These are phyloP conservation scores for Mormyrops boulengeri DNA, from an alignment of 2,797 vertebrate genomes.

Conservation along the genomic window DNA sequence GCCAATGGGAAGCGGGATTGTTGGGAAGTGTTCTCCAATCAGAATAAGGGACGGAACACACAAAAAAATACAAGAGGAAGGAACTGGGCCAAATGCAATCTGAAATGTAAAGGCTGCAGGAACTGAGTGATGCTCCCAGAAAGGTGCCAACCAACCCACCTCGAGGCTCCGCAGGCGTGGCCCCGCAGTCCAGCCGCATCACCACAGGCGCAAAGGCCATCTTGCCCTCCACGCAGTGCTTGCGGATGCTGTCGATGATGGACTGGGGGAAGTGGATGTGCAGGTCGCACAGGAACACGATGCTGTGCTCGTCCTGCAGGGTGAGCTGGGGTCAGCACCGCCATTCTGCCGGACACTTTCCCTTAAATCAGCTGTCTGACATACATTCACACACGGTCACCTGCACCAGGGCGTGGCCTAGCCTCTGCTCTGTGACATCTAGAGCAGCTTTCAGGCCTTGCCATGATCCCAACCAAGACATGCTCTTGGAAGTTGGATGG, in stretches of 20 bases:
- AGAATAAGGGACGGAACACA: not conserved
- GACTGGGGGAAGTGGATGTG: slow-evolving; percentile 72
- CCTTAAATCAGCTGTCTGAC: not conserved
- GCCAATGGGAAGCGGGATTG: not conserved
- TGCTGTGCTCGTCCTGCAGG: slow-evolving; percentile 66
- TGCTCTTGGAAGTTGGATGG: not conserved
- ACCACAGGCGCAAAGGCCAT: slow-evolving; percentile 74
- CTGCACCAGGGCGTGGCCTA: not conserved
- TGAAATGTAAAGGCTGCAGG: not conserved
- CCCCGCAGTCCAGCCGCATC: slow-evolving; percentile 70
- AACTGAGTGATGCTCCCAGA: not conserved
- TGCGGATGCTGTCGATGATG: slow-evolving; percentile 64
- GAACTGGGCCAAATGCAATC: not conserved
- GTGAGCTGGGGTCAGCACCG: not conserved
- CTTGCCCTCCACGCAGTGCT: slow-evolving; percentile 71
- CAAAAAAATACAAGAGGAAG: not conserved
- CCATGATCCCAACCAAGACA: not conserved
- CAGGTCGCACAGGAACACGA: slow-evolving; percentile 75
- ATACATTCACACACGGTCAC: not conserved
- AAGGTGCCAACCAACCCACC: slow-evolving; percentile 40
- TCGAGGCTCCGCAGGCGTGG: slow-evolving; percentile 59
- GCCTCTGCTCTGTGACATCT: not conserved
- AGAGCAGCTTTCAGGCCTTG: not conserved
- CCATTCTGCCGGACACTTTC: not conserved
- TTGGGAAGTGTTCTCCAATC: slow-evolving; percentile 19